phyloP scores from a whole-genome alignment of 2,797 vertebrate species.

The Lithobates sylvaticus region DNA sequence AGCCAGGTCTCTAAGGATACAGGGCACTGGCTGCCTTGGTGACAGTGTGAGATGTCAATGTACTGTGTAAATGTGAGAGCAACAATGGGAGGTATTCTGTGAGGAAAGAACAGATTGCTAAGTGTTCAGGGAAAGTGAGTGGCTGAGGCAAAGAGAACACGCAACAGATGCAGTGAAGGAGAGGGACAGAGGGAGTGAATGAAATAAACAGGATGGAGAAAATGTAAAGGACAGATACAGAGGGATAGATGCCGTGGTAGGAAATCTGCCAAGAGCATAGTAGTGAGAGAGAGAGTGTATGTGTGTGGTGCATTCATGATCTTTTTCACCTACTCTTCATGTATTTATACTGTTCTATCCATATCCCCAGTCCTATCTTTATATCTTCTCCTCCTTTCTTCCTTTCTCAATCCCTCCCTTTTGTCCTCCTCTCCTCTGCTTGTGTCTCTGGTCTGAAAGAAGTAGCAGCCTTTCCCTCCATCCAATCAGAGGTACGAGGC shows the following conservation, averaged over 20 bases:
- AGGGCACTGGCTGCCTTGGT: conserved; percentile 59
- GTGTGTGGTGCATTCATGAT: neutral
- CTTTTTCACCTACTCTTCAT: neutral
- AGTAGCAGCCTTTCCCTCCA: neutral
- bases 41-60: conserved; percentile 59
- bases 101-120: conserved; percentile 60
- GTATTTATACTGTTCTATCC: conserved; percentile 1
- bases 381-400: conserved; percentile 27
- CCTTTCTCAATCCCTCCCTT: conserved; percentile 4
- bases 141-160: conserved; percentile 60
- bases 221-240: neutral
- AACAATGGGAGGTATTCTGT: conserved; percentile 61
- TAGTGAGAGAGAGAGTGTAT: no score
- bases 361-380: conserved; percentile 27
- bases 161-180: conserved; percentile 54
- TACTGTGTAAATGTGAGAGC: conserved; percentile 59
- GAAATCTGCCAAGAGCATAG: neutral
- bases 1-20: conserved; percentile 56
- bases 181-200: conserved; percentile 17
- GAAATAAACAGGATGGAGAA: neutral
- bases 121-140: conserved; percentile 59
- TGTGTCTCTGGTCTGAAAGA: conserved; percentile 41
- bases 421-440: conserved; percentile 3
- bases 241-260: neutral
- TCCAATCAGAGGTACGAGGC: conserved; percentile 30